Evolutionary conservation across 2,797 vertebrate species (phyloP).

Genomic region (Alectoris magna): DNA sequence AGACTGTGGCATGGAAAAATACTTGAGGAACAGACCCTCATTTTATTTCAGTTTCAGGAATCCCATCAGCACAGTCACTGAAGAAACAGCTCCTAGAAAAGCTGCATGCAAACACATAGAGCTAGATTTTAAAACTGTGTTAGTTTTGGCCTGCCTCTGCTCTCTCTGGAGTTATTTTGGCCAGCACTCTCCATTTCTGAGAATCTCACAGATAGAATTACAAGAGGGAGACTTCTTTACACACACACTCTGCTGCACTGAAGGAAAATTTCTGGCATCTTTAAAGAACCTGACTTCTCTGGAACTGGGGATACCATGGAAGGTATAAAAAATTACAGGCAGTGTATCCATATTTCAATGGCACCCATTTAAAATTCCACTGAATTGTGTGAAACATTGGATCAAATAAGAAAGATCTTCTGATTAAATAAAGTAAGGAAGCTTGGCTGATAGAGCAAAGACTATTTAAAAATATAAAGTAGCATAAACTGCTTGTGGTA

Average conservation of each 20-base stretch:
- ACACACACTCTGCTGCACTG: conserved; percentile 9
- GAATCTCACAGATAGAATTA: conserved; percentile 38
- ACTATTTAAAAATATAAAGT: not conserved
- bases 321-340: not conserved
- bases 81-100: conserved; percentile 30
- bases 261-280: not conserved
- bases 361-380: not conserved
- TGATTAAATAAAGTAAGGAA: not conserved
- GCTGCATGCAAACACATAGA: not conserved
- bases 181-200: conserved; percentile 27
- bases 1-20: conserved; percentile 14
- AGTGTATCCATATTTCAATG: not conserved
- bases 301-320: not conserved
- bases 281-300: not conserved
- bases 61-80: not conserved
- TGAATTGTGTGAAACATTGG: not conserved
- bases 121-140: not conserved
- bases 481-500: not conserved
- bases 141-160: conserved; percentile 3
- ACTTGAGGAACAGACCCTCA: not conserved
- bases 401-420: not conserved
- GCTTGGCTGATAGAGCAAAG: not conserved
- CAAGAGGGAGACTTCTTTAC: conserved; percentile 30
- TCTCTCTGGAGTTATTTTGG: conserved; percentile 44
- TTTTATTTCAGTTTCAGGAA: conserved; percentile 60